Base-by-base conservation (phyloP, 1,140 invertebrate genomes). In the Riptortus pedestris region DNA sequence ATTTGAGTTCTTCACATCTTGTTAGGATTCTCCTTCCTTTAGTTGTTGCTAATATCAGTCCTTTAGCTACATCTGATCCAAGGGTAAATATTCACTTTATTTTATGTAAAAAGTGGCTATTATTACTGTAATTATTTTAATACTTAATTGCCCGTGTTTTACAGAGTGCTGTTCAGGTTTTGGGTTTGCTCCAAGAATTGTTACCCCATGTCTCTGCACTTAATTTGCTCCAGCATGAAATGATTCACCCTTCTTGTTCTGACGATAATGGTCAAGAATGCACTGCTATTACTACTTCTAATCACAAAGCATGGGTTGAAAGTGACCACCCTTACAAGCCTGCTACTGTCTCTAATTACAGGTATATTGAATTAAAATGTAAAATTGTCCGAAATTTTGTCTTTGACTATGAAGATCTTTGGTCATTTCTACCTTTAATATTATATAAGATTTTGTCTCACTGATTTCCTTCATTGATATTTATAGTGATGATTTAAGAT, bases 271-370 rank as follows among this genome's bases (percentile, higher is more conserved):
- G 33, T 31, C 51, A 33, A 27, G 63, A 65, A 4, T 5, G 31
- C 0, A 12, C 61, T 22, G 38, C 64, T 16, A 79, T 75, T 48
- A 86, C 87, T 11, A 90, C 88, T 0, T 87, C 86, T 66, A 82
- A 86, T 70, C 89, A 93, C 76, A 95, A 94, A 72, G 88, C 91
- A 11, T 85, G 92, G 79, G 83, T 97, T 9, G 93, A 98, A 77
- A 96, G 93, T 74, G 91, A 95, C 33, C 96, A 98, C 80, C 96
- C 95, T 0, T 98, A 98, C 75, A 92, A 93, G 76, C 86, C 89
- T 43, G 87, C 92, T 2, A 85, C 85, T 57, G 88, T 96, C 14
- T 85, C 84, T 38, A 90, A 90, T 77, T 94, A 93, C 74, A 83
- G 83, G 87, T 88, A 71, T 70, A 9, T n/a, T n/a, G n/a, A n/a